Evolutionary conservation across 2,888 invertebrate species (phyloP), one percentile per base, ranked within the genome.

Genomic region (Dastarcus helophoroides): DNA sequence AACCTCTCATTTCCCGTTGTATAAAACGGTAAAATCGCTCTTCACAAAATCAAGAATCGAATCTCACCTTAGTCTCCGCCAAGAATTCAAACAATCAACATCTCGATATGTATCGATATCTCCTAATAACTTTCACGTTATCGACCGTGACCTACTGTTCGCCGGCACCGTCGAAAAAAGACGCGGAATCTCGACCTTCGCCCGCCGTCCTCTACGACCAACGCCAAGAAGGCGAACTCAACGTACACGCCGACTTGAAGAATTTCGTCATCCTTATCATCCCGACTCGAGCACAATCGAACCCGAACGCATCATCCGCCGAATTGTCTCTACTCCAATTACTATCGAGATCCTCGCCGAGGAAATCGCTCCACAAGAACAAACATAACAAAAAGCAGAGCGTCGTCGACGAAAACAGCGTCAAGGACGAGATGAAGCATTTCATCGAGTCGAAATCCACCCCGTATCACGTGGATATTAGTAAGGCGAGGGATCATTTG

Each of bases 191-290:
- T n/a, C n/a, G n/a, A n/a, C n/a, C n/a, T n/a, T n/a, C n/a, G n/a
- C n/a, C n/a, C n/a, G n/a, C n/a, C n/a, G 42, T 49, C 17, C 34
- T 50, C n/a, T 74, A 73, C 62, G 76, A 85, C 54, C 80, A 83
- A 51, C 68, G 80, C 1, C 84, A 85, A 55, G 77, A 81, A 33
- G 84, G 85, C n/a, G 71, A 76, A 2, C 54, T 69, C 1, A 54
- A 86, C 56, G 68, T 82, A 7, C 69, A 75, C 29, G 78, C 80
- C 1, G 78, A 82, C 53, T 60, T 85, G 6, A 75, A 81, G 41
- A 83, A 85, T 50, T 71, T 84, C 39, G 64, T 83, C 39, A 60
- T 85, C 29, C 56, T 85, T 14, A 55, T 82, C n/a, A 46, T 53
- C 4, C 52, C 54, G 4, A 37, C 50, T 2, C 25, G 31, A 38